Base-by-base conservation (phyloP, 2,797 vertebrate species). In the Cheracebus regulus region DNA sequence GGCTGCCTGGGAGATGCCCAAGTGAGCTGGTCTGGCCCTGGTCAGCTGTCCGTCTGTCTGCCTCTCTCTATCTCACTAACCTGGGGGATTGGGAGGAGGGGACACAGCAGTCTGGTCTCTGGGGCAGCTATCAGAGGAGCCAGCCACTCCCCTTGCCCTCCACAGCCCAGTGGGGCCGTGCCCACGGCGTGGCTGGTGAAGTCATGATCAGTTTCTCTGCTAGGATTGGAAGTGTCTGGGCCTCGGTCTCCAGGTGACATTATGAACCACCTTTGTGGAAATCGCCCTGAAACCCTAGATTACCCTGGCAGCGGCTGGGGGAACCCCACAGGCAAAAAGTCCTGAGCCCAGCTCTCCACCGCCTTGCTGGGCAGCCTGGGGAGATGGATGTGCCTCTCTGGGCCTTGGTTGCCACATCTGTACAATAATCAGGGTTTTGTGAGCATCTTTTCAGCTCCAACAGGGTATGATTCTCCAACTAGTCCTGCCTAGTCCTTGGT, bases 1-100 rank as follows among this genome's bases (percentile, higher is more conserved):
- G 98, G 97, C 95, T 82, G 95, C 96, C 30, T 55, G 95, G 96
- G 96, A 94, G 97, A 97, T 97, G 57, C 75, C 96, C 96, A 95
- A 97, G 98, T 98, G 98, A 98, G 97, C 97, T 97, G 95, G 93
- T 93, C 91, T 95, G 92, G 97, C 97, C 95, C 96, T 87, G 85
- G 94, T 91, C 97, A 79, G 97, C 96, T 95, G 80, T 98, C 84
- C n/a, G 39, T 95, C 95, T 97, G 72, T 95, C 93, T 96, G 87
- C 92, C 84, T 97, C 85, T 96, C 81, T 75, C 94, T 91, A 94
- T 93, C 96, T 97, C 95, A 97, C 98, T 98, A 97, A 98, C 95
- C 72, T 33, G 78, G 90, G 95, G 48, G 39, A 88, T n/a, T 78
- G 58, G 92, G 96, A 92, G 97, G 96, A 97, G 97, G 96, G 84